Evolutionary conservation across 92 coral and sea anemone genomes (phyloP), one percentile per base, ranked within the genome.

Genomic region (Hydrozoanthus gracilis): DNA sequence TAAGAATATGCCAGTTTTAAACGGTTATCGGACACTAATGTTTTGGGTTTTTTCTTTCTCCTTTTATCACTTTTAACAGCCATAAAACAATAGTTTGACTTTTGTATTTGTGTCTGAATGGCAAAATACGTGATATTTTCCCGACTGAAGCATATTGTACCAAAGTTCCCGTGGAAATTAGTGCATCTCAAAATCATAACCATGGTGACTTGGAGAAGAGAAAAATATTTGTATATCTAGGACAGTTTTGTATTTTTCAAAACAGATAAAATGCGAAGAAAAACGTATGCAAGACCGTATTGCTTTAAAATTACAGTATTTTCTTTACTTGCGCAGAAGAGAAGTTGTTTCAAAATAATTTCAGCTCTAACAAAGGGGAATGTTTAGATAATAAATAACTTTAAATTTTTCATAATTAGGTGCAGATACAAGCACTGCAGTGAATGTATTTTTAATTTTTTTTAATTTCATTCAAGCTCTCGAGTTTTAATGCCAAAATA

Each of bases 351-450:
- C 39, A 8, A 8, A 35, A 64, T 20, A 80, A 80, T 66, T 47
- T 20, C 12, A 46, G 58, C 60, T 47, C 27, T 16, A 18, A 9
- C 46, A 80, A 65, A 65, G 14, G 3, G 39, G 47, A 18, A 47
- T 66, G 73, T 80, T 62, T 65, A 4, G 56, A 45, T 17, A 65
- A 80, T 47, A 80, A 80, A 66, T 80, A 65, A 51, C 46, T 65
- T 65, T 20, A 1, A 6, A 47, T 17, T 62, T 60, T 49, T 18
- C 51, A 8, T 80, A 65, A 80, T 64, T 80, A 65, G 73, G 74
- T 62, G 74, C 46, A 47, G 52, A 11, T 61, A 11, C 7, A 51
- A 46, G 56, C 20, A 20, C 12, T 20, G 62, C 71, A 3, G 39
- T 16, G 51, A 12, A 13, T 7, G 35, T 44, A 14, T 15, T 16